Base-by-base conservation (phyloP, 2,113 vertebrate genomes). In the Labrus mixtus region DNA sequence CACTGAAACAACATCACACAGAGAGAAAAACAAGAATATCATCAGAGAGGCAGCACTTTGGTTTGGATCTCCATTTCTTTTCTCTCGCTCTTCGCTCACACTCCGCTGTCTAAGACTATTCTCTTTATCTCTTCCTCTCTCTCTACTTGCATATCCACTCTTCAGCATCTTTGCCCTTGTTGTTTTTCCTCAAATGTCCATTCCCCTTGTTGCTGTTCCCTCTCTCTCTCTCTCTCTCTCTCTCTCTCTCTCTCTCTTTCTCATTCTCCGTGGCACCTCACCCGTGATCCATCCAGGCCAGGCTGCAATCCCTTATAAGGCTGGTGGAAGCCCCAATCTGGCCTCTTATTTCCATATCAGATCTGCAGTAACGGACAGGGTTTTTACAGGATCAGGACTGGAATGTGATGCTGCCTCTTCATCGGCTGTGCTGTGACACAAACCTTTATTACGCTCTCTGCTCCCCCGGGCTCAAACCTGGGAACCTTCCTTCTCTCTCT, bases 281-380 rank as follows among this genome's bases (percentile, higher is more conserved):
- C 62, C 82, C 79, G 8, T 76, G 82, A 90, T 91, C 86, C 82
- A 65, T 73, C 83, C 81, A 78, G 86, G 87, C 83, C 83, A 75
- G 78, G 68, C 79, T 67, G 8, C 84, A 87, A 89, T 90, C 90
- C 91, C 90, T 83, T 90, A 90, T 89, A 92, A 92, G 87, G 91
- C 89, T 68, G 45, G 41, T 77, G 79, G 80, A 91, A 89, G 89
- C 86, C 82, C 82, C 89, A 87, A 80, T 87, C 90, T 91, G 86
- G 78, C 51, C 81, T 75, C 64, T 61, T 87, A 89, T 92, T 91
- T 90, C 87, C 89, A 89, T 92, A 90, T 93, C 85, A 89, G 88
- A 90, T 92, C 79, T 87, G 66, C 56, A 69, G 80, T 83, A 88
- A 88, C 81, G 87, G 86, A 86, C 85, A 74, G 85, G 84, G 79